Base-by-base conservation (phyloP, 2,113 vertebrate species). In the Saccopteryx bilineata region DNA sequence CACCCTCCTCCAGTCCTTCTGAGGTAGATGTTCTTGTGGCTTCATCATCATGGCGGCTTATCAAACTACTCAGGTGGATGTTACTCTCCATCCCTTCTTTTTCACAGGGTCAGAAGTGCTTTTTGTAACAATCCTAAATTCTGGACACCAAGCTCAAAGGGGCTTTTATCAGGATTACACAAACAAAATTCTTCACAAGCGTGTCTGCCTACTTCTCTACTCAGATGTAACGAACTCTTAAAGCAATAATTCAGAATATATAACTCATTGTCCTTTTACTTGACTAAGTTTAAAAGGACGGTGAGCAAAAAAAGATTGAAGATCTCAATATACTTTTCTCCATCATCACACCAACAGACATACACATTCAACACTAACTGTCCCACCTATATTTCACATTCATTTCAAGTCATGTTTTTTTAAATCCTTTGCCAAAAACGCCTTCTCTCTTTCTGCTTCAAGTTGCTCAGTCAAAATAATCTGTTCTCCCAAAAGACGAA, bases 1-100 rank as follows among this genome's bases (percentile, higher is more conserved):
- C 99, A 0, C 99, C 99, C 90, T 99, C 99, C 96, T 99, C 99
- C 98, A 99, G 98, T 0, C 99, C 99, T 95, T 99, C 99, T 0
- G 99, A 99, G 24, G 99, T 99, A 0, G 99, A 99, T 0, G 99
- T 99, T 84, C 99, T 99, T 1, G 99, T 99, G n/a, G 99, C 98
- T 94, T 99, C 99, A 5, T 99, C 99, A 28, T 99, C 99, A 0
- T 98, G 98, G 5, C 98, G 98, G 85, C 98, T 98, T 26, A 98
- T 98, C 66, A 98, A 97, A 9, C 98, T 97, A 6, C 98, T 98
- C 95, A 98, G 98, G 94, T 99, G 99, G 3, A 98, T 96, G 0
- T 98, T 98, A 93, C 98, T 98, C 95, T 99, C 99, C 99, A 99
- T 99, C n/a, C 5, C 69, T 82, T 21, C 31, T 52, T 76, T n/a